Base-by-base conservation (phyloP, 2,113 vertebrate species). In the Rafetus swinhoei region DNA sequence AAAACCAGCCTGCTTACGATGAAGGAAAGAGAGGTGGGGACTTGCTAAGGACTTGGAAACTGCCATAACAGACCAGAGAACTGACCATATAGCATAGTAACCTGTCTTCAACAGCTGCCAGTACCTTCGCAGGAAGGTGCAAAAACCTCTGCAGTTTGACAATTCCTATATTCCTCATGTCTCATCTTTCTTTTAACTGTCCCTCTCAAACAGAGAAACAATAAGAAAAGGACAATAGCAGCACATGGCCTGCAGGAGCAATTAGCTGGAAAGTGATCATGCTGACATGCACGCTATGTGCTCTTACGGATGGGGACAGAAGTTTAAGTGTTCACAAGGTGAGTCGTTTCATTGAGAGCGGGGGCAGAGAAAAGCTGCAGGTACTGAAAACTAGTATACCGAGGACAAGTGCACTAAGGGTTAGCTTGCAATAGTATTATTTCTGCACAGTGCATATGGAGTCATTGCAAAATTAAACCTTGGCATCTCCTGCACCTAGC, bases 51-150 rank as follows among this genome's bases (percentile, higher is more conserved):
- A 12, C 0, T 22, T 2, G 24, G 45, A 84, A 59, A 76, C 22
- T 32, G 59, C 57, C 24, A 10, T 0, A 2, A 3, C 0, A 9
- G 12, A 54, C 0, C 35, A 77, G 27, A 86, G 56, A 13, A 55
- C 55, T 10, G 18, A n/a, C 1, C 72, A 74, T 69, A 9, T 13
- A 62, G 89, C 29, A 10, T 59, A 82, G 24, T 25, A 52, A 39
- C 81, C 39, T 24, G 85, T 53, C 65, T 56, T 59, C 54, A 7
- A 57, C n/a, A 50, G 82, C 55, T 86, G 79, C 18, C 25, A 29
- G 4, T 10, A 25, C 5, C 65, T 72, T 6, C 81, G 19, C 12
- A 9, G 59, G 25, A 69, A 32, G 13, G 22, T 2, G 29, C 3
- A 21, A 27, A 69, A 69, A 72, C 14, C 7, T 15, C 15, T 35